Evolutionary conservation across 2,888 invertebrate species (phyloP), one percentile per base, ranked within the genome.

Genomic region (Leptinotarsa haldemani): DNA sequence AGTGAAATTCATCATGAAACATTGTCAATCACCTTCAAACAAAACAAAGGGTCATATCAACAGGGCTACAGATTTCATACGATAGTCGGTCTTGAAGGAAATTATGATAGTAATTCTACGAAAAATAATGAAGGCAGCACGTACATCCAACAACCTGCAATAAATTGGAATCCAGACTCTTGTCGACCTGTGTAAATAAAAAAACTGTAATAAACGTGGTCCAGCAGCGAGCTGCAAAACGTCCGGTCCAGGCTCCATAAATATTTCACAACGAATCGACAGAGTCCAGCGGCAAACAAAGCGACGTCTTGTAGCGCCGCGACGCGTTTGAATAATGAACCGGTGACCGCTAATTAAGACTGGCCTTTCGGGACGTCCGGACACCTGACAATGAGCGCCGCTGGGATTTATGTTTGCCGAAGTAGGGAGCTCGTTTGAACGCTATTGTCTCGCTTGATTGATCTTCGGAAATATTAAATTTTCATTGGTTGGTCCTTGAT

Each of bases 301-400:
- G 84, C 84, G 85, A 82, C 83, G 84, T 79, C 81, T 84, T 82
- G 82, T 80, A 82, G 82, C 82, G 81, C 81, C 83, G 81, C 84
- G 83, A 80, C 84, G 82, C 81, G 80, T 74, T 83, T 86, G 86
- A 86, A 86, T 86, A 86, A 86, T 86, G 86, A 86, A 86, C 85
- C 81, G 80, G 84, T 82, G 82, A 86, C 86, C 86, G 85, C 87
- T 87, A 87, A 87, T 87, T 87, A 87, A 87, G 86, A 86, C 84
- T 82, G 82, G 84, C 83, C 86, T 84, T 83, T 82, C 82, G 86
- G 86, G 84, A 82, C 77, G 71, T 81, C 78, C 85, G 83, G 86
- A 85, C 86, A 86, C 85, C 86, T 86, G 86, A 85, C 86, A 86
- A 86, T 86, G 85, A 82, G 75, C 80, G 77, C 77, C 77, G 79